phyloP scores from a whole-genome alignment of 2,797 vertebrate species.

The Halcyon chelicuti region DNA sequence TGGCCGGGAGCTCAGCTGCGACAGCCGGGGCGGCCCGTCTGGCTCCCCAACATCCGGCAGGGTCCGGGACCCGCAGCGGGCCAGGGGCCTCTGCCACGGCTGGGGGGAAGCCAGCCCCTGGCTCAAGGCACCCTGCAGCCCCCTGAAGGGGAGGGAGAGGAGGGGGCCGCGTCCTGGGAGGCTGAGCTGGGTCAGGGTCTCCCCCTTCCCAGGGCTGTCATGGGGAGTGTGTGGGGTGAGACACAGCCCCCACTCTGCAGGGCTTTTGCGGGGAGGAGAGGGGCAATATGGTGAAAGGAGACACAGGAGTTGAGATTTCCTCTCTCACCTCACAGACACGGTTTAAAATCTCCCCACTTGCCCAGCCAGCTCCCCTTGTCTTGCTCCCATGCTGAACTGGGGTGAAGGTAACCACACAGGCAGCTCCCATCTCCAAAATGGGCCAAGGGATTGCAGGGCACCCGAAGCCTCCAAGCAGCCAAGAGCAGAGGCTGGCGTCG shows the following conservation, averaged over 20 bases:
- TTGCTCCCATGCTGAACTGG: fast-evolving
- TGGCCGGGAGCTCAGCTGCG: constrained; percentile 19
- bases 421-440: fast-evolving
- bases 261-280: neutral
- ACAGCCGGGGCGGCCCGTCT: neutral
- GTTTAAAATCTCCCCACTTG: neutral
- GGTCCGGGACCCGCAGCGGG: neutral
- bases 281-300: neutral
- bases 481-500: neutral
- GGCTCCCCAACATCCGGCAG: constrained; percentile 50
- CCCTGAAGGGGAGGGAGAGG: neutral
- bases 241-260: fast-evolving
- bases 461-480: neutral
- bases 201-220: neutral
- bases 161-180: fast-evolving
- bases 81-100: neutral
- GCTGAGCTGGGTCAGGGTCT: neutral
- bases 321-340: neutral
- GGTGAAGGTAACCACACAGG: neutral
- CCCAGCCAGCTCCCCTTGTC: fast-evolving
- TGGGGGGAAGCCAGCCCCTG: neutral
- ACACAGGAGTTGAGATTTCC: neutral
- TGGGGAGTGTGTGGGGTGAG: fast-evolving
- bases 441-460: neutral
- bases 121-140: neutral